Evolutionary conservation across 2,113 vertebrate genomes (phyloP), one percentile per base, ranked within the genome.

Genomic region (Holacanthus passer): DNA sequence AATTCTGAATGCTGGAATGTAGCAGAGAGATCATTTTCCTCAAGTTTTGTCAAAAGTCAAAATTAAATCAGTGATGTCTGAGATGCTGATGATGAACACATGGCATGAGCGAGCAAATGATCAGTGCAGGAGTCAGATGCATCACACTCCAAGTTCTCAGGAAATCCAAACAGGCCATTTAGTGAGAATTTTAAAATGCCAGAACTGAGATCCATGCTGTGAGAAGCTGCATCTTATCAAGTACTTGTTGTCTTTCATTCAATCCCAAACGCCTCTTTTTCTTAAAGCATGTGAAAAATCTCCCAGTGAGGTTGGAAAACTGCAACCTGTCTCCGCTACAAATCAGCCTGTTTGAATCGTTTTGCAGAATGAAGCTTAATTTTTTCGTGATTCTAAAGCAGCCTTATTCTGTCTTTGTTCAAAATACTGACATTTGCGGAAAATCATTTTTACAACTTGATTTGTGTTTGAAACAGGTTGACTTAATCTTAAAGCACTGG

Each of bases 21-120:
- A 73, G 41, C 69, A 45, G 45, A 73, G 66, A 81, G 62, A 47
- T 87, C 7, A 41, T 77, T 84, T 85, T 78, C 39, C 37, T 75
- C 60, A 79, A 70, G 64, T 68, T 86, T 64, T 53, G 10, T 81
- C 41, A 67, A 75, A 79, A 84, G n/a, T 83, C 62, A 13, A 60
- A 87, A 72, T 67, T 22, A 84, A 85, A 83, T 47, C 62, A 69
- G 47, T 45, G 59, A 81, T 22, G 17, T 58, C 39, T 84, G 55
- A 76, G 55, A 67, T 22, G n/a, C 29, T 0, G 47, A 59, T 22
- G 64, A 77, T 55, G 68, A 87, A 80, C 62, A 75, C 63, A 71
- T 77, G n/a, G 29, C 22, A 68, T 7, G 65, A 45, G 41, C 55
- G 48, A 78, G 47, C 52, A 64, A 74, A 85, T 43, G 17, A 59